Evolutionary conservation across 2,797 vertebrate genomes (phyloP).

Genomic region (Percopsis omiscomaycus): DNA sequence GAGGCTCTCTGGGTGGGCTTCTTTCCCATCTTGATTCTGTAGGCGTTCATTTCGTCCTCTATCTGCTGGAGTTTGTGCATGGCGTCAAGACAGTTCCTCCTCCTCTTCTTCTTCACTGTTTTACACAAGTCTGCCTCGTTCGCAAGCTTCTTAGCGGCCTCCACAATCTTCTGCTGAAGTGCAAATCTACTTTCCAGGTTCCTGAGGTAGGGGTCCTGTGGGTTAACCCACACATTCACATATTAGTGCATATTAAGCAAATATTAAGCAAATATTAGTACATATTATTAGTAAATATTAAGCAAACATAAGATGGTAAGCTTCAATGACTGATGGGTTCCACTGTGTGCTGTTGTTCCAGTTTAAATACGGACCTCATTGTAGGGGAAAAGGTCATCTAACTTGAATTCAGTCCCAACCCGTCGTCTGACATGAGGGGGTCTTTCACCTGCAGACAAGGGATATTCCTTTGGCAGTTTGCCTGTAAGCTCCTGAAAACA

Average conservation of each 20-base stretch:
- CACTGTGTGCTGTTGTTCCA: not conserved
- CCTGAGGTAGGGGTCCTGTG: constrained; percentile 89
- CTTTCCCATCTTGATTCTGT: constrained; percentile 90
- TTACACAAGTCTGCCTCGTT: constrained; percentile 89
- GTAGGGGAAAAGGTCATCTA: constrained; percentile 89
- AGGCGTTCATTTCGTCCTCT: constrained; percentile 95
- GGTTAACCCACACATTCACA: too few species aligned
- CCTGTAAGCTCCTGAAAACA: constrained; percentile 89
- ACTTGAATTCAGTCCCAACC: constrained; percentile 89
- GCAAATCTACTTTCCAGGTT: constrained; percentile 94
- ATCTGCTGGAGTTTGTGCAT: constrained; percentile 93
- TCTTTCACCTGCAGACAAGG: constrained; percentile 86
- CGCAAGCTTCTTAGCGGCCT: constrained; percentile 94
- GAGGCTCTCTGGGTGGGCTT: constrained; percentile 89
- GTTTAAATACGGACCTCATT: constrained; percentile 81
- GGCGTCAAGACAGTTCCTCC: constrained; percentile 90
- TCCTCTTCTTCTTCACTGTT: constrained; percentile 93
- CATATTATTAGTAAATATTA: too few species aligned
- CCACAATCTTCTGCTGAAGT: constrained; percentile 95
- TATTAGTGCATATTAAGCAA: too few species aligned
- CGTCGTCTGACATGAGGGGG: constrained; percentile 88
- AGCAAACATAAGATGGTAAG: too few species aligned
- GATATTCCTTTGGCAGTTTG: constrained; percentile 94
- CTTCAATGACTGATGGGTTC: not conserved
- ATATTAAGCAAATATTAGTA: too few species aligned